phyloP scores from a whole-genome alignment of 2,113 vertebrate genomes.

The Chaetodon auriga region DNA sequence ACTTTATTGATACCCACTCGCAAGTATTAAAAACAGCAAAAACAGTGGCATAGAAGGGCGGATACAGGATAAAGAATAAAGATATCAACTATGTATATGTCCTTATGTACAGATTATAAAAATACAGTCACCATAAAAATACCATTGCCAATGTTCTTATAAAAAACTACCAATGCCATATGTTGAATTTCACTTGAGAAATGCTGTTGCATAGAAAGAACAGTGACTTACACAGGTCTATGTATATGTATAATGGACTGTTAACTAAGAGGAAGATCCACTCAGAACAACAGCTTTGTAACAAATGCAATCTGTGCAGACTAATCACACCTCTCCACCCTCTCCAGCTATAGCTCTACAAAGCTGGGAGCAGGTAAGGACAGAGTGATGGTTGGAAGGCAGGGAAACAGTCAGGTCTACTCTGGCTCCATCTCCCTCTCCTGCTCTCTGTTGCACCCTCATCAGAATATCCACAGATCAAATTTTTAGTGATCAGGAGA shows the following conservation, averaged over 20 bases:
- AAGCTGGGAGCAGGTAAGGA: slow-evolving; percentile 46
- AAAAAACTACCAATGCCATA: no score
- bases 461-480: background rate
- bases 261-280: slow-evolving; percentile 13
- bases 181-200: no score
- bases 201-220: no score
- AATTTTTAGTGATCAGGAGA: background rate
- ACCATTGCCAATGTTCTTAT: no score
- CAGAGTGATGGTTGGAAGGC: slow-evolving; percentile 56
- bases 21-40: no score
- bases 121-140: no score
- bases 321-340: slow-evolving; percentile 67
- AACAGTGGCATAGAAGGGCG: no score
- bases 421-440: background rate
- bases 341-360: slow-evolving; percentile 20
- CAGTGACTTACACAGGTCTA: no score
- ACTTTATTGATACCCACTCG: no score
- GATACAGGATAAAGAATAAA: no score
- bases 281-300: background rate
- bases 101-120: no score
- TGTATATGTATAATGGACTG: background rate
- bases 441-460: background rate
- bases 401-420: background rate
- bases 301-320: slow-evolving; percentile 35
- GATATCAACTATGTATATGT: no score